These are phyloP conservation scores for Microctonus aethiopoides DNA, from an alignment of 2,888 invertebrate genomes.

Conservation along the genomic window DNA sequence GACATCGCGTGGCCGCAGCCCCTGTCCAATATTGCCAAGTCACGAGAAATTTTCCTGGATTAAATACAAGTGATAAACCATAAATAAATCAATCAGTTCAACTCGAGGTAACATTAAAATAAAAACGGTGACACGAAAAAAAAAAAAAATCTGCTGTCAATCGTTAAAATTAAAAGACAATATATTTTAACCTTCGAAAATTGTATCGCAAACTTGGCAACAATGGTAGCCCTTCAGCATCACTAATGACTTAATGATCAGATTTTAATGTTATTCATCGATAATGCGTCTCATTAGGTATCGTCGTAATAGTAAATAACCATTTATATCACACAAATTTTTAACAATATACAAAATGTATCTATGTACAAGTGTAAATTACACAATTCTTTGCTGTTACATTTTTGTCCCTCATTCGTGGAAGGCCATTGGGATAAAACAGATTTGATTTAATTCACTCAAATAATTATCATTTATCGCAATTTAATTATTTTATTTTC, in stretches of 20 bases:
- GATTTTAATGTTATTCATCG: constrained; percentile 3
- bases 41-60: constrained; percentile 7
- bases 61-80: neutral
- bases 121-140: neutral
- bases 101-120: neutral
- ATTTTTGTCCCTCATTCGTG: constrained; percentile 19
- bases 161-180: neutral
- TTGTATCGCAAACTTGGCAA: constrained; percentile 9
- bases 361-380: constrained; percentile 67
- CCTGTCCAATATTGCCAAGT: constrained; percentile 21
- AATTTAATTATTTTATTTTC: neutral
- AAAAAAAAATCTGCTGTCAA: neutral
- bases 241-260: constrained; percentile 14
- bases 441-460: neutral
- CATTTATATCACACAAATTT: constrained; percentile 68
- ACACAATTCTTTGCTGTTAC: constrained; percentile 54
- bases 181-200: neutral
- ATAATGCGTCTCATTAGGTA: constrained; percentile 15
- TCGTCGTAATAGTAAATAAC: constrained; percentile 60
- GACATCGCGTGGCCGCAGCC: constrained; percentile 27
- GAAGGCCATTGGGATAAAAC: constrained; percentile 6
- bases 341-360: constrained; percentile 68
- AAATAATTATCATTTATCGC: neutral
- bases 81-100: neutral
- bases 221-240: neutral